phyloP scores from a whole-genome alignment of 2,797 vertebrate species.

The Siniperca obscura region DNA sequence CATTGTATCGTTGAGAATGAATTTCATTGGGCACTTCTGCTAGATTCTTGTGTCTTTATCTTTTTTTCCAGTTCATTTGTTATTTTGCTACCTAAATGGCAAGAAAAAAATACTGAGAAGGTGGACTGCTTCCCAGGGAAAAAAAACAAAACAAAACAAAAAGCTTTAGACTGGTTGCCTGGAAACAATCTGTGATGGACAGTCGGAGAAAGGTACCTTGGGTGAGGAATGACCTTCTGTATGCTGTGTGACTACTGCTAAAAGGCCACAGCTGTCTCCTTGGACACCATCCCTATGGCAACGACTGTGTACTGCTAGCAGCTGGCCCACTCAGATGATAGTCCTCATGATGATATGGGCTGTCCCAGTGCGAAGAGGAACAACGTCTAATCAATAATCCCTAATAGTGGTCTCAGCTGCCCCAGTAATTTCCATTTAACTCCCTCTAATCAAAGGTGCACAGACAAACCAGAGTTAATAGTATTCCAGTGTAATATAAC shows the following conservation, averaged over 20 bases:
- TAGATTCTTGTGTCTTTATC: background rate
- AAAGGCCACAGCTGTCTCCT: constrained; percentile 81
- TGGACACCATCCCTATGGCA: constrained; percentile 79
- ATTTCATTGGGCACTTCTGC: background rate
- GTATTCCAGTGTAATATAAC: constrained; percentile 39
- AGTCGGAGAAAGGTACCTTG: constrained; percentile 72
- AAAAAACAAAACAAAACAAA: constrained; percentile 19
- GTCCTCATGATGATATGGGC: constrained; percentile 68
- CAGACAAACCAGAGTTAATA: constrained; percentile 57
- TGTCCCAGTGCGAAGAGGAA: constrained; percentile 63
- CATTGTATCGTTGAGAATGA: background rate
- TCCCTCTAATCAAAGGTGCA: constrained; percentile 62
- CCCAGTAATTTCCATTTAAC: constrained; percentile 65
- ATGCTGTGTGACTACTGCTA: constrained; percentile 70
- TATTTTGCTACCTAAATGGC: constrained; percentile 26
- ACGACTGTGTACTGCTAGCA: constrained; percentile 72
- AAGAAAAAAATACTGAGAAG: constrained; percentile 20
- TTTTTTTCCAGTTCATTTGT: constrained; percentile 5
- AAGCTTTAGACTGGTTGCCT: constrained; percentile 70
- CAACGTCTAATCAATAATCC: constrained; percentile 78
- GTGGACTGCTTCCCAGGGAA: constrained; percentile 28
- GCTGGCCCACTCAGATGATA: constrained; percentile 63
- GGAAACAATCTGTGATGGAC: constrained; percentile 81
- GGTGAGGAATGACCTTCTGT: constrained; percentile 85
- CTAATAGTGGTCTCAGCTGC: constrained; percentile 70